A percentile compares a stretch with the other conserved stretches of the same genome.
Evolutionary conservation across 2,888 invertebrate species (phyloP).

Genomic region (Cryptocheilus praepositus): DNA sequence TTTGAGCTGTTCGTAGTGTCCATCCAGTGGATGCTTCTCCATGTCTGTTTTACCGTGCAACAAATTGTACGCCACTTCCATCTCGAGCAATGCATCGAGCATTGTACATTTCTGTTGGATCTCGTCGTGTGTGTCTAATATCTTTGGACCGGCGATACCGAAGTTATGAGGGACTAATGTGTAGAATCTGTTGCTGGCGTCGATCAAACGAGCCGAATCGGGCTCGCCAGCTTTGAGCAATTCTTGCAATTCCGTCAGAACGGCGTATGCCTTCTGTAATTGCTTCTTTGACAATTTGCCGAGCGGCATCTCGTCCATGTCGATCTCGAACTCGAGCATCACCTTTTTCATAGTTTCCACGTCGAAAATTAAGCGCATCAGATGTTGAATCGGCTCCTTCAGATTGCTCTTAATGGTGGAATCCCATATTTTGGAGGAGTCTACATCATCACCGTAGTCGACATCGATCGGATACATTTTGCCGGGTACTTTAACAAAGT

Average conservation of each 20-base stretch:
- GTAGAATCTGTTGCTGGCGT: constrained; percentile 94
- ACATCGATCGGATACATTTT: constrained; percentile 91
- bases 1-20: constrained; percentile 91
- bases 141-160: constrained; percentile 87
- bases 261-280: constrained; percentile 89
- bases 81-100: constrained; percentile 94
- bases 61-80: constrained; percentile 95
- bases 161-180: constrained; percentile 97
- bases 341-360: constrained; percentile 93
- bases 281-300: constrained; percentile 96
- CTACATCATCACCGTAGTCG: constrained; percentile 84
- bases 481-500: constrained; percentile 84
- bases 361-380: constrained; percentile 93
- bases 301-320: constrained; percentile 98
- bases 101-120: constrained; percentile 86
- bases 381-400: constrained; percentile 85
- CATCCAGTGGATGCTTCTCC: constrained; percentile 83
- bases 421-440: constrained; percentile 72
- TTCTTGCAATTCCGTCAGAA: constrained; percentile 84
- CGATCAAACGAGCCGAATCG: constrained; percentile 80
- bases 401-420: constrained; percentile 82
- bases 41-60: constrained; percentile 79
- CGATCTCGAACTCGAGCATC: constrained; percentile 96
- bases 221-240: constrained; percentile 77
- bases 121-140: constrained; percentile 85